These are phyloP conservation scores for Allygus modestus DNA, from an alignment of 2,888 invertebrate genomes.

Conservation along the genomic window DNA sequence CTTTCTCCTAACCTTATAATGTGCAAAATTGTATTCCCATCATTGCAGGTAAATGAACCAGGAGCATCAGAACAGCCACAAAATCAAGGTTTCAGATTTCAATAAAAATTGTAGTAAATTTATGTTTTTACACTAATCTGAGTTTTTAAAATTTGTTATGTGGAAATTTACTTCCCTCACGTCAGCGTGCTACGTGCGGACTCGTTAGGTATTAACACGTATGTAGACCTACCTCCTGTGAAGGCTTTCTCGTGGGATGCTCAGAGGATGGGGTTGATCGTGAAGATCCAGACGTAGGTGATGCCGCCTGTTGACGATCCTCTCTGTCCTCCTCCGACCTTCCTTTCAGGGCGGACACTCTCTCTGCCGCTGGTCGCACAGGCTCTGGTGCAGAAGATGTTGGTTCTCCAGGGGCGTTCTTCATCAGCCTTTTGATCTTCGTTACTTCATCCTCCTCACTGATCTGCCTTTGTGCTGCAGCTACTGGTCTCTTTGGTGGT, in stretches of 20 bases:
- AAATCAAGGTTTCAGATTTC: too few relatives aligned
- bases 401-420: constrained; percentile 75
- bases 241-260: constrained; percentile 60
- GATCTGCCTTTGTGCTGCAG: constrained; percentile 84
- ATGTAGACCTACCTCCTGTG: constrained; percentile 84
- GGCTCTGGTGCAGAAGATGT: constrained; percentile 49
- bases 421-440: constrained; percentile 91
- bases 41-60: too few relatives aligned
- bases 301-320: constrained; percentile 46
- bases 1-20: too few relatives aligned
- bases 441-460: constrained; percentile 95
- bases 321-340: constrained; percentile 75
- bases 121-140: too few relatives aligned
- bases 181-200: too few relatives aligned
- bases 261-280: constrained; percentile 65
- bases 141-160: too few relatives aligned
- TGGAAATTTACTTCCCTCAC: too few relatives aligned
- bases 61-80: too few relatives aligned
- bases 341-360: constrained; percentile 76
- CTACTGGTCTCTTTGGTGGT: constrained; percentile 64
- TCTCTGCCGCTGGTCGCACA: constrained; percentile 74
- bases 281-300: constrained; percentile 74
- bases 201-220: too few relatives aligned
- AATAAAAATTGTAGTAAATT: too few relatives aligned
- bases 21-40: too few relatives aligned